Conservation (phyloP, 2,888 invertebrate genomes). For the Xanthia icteritia region DNA sequence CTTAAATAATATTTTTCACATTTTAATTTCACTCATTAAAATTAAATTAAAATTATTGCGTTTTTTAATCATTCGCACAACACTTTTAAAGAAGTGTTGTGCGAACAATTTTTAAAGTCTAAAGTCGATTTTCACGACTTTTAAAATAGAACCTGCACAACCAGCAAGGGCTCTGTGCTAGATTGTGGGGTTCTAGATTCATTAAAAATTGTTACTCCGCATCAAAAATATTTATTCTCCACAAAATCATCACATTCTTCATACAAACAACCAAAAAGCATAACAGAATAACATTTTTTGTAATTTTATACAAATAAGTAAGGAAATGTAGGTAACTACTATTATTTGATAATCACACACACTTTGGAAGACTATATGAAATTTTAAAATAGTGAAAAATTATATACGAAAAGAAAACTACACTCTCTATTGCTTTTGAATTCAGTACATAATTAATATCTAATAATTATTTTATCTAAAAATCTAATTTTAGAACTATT, state of each 20-base stretch:
- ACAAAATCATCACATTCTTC: conserved; percentile 44
- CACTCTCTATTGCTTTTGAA: conserved; percentile 82
- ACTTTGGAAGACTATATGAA: conserved; percentile 89
- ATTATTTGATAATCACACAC: conserved; percentile 79
- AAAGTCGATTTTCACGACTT: conserved; percentile 55
- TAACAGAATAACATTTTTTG: background rate
- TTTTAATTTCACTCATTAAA: conserved; percentile 42
- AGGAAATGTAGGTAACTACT: conserved; percentile 68
- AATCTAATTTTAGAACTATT: conserved; percentile 72
- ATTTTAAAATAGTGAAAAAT: conserved; percentile 74
- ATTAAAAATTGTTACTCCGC: conserved; percentile 81
- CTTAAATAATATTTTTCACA: conserved; percentile 54
- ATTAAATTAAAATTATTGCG: conserved; percentile 54
- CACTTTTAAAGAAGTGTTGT: conserved; percentile 68
- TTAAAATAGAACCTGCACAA: conserved; percentile 80
- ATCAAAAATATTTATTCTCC: conserved; percentile 65
- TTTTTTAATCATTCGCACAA: conserved; percentile 62
- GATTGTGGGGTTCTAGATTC: conserved; percentile 80
- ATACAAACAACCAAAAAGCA: conserved; percentile 11
- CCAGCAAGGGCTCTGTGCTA: conserved; percentile 85
- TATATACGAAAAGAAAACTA: conserved; percentile 67
- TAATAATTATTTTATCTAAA: conserved; percentile 73
- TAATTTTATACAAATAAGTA: conserved; percentile 50
- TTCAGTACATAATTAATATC: conserved; percentile 79
- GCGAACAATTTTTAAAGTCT: conserved; percentile 64